These are phyloP conservation scores for Heliconius himera DNA, from an alignment of 1,140 invertebrate genomes.

Conservation along the genomic window DNA sequence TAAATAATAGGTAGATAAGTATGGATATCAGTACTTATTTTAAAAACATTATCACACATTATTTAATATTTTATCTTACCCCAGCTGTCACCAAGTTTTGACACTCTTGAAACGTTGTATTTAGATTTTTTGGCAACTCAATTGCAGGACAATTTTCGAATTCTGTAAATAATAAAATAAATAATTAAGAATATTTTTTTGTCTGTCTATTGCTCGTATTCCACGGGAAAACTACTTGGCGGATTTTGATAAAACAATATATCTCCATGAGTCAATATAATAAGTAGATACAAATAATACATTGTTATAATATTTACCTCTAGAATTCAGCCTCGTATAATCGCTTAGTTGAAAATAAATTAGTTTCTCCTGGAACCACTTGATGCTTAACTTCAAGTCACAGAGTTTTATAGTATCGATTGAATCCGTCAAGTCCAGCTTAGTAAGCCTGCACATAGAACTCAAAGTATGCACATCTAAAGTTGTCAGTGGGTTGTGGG, in stretches of 20 bases:
- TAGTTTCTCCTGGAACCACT: conserved; percentile 68
- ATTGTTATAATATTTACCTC: conserved; percentile 47
- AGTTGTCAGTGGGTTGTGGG: conserved; percentile 65
- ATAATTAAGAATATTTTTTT: not conserved
- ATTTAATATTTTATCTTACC: conserved; percentile 42
- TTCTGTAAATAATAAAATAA: conserved; percentile 54
- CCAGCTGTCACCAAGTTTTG: conserved; percentile 51
- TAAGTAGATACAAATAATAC: not conserved
- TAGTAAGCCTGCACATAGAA: conserved; percentile 71
- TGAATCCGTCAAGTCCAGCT: conserved; percentile 72
- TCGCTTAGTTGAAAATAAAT: conserved; percentile 67
- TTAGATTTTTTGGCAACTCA: conserved; percentile 48
- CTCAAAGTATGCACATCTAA: conserved; percentile 65
- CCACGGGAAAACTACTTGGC: too few relatives aligned
- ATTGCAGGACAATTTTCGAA: conserved; percentile 56
- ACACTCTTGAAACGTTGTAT: conserved; percentile 56
- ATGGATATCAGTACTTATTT: too few relatives aligned
- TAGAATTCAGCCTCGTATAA: conserved; percentile 65
- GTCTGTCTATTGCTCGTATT: too few relatives aligned
- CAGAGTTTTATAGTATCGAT: conserved; percentile 63
- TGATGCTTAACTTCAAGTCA: conserved; percentile 60
- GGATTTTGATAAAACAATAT: too few relatives aligned
- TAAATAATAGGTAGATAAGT: too few relatives aligned
- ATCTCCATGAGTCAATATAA: not conserved
- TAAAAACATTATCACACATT: not conserved